Base-by-base conservation (phyloP, 2,797 vertebrate species). In the Mormyrops boulengeri region DNA sequence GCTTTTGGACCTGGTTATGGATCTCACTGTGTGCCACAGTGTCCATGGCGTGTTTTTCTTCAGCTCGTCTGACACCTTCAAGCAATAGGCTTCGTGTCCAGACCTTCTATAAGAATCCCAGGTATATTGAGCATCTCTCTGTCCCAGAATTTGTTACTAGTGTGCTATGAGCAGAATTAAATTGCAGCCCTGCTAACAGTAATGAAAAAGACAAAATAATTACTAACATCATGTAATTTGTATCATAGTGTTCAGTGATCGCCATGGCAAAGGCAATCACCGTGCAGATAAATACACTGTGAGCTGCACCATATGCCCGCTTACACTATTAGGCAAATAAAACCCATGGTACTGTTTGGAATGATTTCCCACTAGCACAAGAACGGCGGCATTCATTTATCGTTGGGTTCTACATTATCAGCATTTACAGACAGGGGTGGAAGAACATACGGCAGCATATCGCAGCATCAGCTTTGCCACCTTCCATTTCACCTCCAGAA, bases 381-480 rank as follows among this genome's bases (percentile, higher is more conserved):
- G 41, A 57, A 60, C 49, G 38, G 57, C 30, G 47, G 47, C 57
- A 17, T 84, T 9, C 22, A 41, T 53, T 89, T 55, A 87, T 52
- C 38, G 50, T 19, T 22, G 52, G 30, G 19, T 82, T 84, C 88
- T 62, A 49, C 34, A 89, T 89, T 82, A 82, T 94, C 94, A 95
- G 94, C 95, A 94, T 94, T 93, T 93, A 92, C 92, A 92, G 93
- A 93, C 91, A 91, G 89, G 93, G 92, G 91, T 91, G 91, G 93
- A 62, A 87, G 53, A 14, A 41, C 94, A 92, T 92, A 91, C 92
- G 93, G 91, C 90, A 91, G 94, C 94, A 94, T 94, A 95, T 95
- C 95, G 94, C 91, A 91, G 91, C 91, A 92, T 92, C 93, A 62
- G 38, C 47, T 8, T 66, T 88, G 73, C 69, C 92, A 91, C 91